Percentiles rank a stretch among this genome's conserved stretches.
phyloP scores from a whole-genome alignment of 2,113 vertebrate genomes.

The Bettongia penicillata region DNA sequence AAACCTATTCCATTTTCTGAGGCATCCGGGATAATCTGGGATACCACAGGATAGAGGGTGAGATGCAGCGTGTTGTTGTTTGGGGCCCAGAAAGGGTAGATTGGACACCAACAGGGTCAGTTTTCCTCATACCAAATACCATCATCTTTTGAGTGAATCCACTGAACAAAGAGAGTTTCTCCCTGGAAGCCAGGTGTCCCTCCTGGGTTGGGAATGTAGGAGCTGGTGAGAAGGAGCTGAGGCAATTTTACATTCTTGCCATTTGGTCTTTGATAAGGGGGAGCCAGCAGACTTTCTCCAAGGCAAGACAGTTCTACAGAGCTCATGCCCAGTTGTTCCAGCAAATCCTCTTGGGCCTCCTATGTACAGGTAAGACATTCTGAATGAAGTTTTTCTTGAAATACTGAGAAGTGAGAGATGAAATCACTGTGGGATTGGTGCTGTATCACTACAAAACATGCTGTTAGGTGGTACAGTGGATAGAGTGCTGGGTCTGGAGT shows the following conservation, averaged over 20 bases:
- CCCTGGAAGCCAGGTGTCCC: neutral
- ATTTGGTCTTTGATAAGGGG: constrained; percentile 75
- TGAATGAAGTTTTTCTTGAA: neutral
- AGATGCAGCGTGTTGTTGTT: constrained; percentile 16
- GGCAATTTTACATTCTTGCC: constrained; percentile 48
- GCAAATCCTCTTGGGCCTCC: constrained; percentile 71
- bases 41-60: neutral
- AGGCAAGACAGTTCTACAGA: constrained; percentile 76
- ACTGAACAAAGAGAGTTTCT: constrained; percentile 27
- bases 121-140: neutral
- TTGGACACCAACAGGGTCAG: neutral
- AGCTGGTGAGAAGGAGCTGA: neutral
- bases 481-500: neutral
- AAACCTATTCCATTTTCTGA: neutral
- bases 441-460: neutral
- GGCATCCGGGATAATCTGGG: neutral
- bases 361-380: constrained; percentile 82
- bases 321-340: constrained; percentile 70
- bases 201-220: neutral
- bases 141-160: neutral
- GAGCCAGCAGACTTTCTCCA: constrained; percentile 47
- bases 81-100: neutral
- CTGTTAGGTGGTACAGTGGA: neutral
- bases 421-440: neutral
- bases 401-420: neutral